Percentiles rank a stretch among this genome's conserved stretches.
These are phyloP conservation scores for Leucoraja erinaceus DNA, from an alignment of 2,113 vertebrate species.

Conservation along the genomic window DNA sequence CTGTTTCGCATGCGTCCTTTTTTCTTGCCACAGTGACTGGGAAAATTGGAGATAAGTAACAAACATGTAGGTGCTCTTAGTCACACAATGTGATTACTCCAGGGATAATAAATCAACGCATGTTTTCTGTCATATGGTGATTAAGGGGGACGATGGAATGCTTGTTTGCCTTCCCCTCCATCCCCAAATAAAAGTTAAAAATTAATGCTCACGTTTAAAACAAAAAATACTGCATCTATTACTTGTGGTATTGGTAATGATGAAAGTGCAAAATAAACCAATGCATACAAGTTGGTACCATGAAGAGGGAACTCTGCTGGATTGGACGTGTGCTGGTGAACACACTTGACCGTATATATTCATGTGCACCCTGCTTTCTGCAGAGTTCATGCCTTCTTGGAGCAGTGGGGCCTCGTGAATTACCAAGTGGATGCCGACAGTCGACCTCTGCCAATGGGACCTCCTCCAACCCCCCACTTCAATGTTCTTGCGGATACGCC, in stretches of 20 bases:
- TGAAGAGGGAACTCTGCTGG: not conserved
- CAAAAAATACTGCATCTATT: no score
- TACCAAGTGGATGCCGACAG: constrained; percentile 96
- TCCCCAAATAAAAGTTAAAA: no score
- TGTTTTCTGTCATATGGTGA: not conserved
- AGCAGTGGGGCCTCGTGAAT: constrained; percentile 96
- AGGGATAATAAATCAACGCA: not conserved
- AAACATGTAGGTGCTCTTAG: not conserved
- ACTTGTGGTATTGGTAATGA: no score
- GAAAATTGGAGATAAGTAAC: not conserved
- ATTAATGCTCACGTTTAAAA: no score
- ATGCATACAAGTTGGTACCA: not conserved
- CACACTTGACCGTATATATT: not conserved
- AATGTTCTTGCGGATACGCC: constrained; percentile 90
- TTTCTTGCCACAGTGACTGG: not conserved
- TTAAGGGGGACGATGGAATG: not conserved
- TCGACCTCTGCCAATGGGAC: constrained; percentile 88
- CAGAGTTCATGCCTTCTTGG: constrained; percentile 91
- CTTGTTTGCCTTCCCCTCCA: not conserved
- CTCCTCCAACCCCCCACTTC: constrained; percentile 92
- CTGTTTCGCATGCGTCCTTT: not conserved
- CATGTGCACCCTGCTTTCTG: rapidly evolving
- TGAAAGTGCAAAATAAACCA: not conserved
- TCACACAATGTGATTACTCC: not conserved
- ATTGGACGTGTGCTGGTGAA: not conserved